Conservation (phyloP, 2,888 invertebrate species). For the Ormyrus nitidulus region DNA sequence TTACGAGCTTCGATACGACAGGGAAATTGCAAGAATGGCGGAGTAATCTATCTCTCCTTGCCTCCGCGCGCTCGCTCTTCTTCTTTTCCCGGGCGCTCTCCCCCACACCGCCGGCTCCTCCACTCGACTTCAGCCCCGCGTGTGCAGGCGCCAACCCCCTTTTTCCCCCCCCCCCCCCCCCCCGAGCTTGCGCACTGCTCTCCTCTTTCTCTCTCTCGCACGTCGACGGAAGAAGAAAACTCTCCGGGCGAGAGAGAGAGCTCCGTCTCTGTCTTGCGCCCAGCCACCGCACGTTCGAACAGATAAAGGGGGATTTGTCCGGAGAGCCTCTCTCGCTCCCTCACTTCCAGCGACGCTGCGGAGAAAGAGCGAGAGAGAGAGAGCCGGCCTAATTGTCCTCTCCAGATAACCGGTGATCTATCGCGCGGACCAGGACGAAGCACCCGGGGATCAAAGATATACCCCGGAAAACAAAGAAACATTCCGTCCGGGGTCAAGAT, state of each 20-base stretch:
- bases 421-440: slow-evolving; percentile 34
- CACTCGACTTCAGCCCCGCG: not conserved
- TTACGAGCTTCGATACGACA: slow-evolving; percentile 93
- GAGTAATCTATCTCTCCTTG: slow-evolving; percentile 88
- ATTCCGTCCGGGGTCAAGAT: slow-evolving; percentile 19
- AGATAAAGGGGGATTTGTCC: slow-evolving; percentile 59
- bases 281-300: slow-evolving; percentile 9
- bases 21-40: slow-evolving; percentile 95
- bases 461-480: slow-evolving; percentile 57
- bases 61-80: slow-evolving; percentile 70
- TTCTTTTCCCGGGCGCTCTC: slow-evolving; percentile 67
- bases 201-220: slow-evolving; percentile 59
- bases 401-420: slow-evolving; percentile 69
- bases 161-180: slow-evolving; percentile 37
- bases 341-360: slow-evolving; percentile 62
- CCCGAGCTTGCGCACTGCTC: slow-evolving; percentile 4
- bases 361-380: slow-evolving; percentile 60
- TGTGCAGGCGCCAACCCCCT: slow-evolving; percentile 55
- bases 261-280: not conserved
- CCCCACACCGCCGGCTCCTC: slow-evolving; percentile 56
- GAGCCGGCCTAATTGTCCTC: slow-evolving; percentile 72
- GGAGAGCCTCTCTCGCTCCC: slow-evolving; percentile 33
- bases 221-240: too few relatives aligned
- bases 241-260: slow-evolving; percentile 12
- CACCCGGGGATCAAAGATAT: slow-evolving; percentile 46